Base-by-base conservation (phyloP, 2,797 vertebrate species). In the Cynodonichthys magdalenae region DNA sequence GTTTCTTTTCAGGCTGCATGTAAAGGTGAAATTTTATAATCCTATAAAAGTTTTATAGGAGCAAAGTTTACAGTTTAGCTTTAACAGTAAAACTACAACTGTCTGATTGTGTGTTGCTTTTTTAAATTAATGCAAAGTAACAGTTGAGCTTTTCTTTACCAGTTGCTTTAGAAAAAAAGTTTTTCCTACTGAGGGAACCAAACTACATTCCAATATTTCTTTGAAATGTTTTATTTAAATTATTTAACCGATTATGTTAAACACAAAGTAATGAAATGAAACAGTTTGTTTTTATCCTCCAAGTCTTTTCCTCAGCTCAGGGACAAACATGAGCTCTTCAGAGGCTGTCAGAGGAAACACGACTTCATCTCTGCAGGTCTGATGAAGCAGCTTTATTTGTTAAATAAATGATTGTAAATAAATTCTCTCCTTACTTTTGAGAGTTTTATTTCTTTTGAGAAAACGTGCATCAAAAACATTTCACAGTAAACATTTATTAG, bases 341-440 rank as follows among this genome's bases (percentile, higher is more conserved):
- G 6, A 47, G 24, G 42, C 31, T 61, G 28, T 64, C 7, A 79
- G 50, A 66, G 78, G 49, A 29, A 89, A 89, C 71, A n/a, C 49
- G 28, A 85, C 82, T 1, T 4, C 67, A 28, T 47, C 75, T 59
- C 2, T 15, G 56, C 86, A 87, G 86, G 86, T 88, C 34, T 58
- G 61, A 1, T 69, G n/a, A 52, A 56, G 1, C 9, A 11, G 34
- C 10, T 12, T 3, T 10, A 11, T 12, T 10, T 36, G 11, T 31
- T n/a, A 15, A 44, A 48, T 51, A 34, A 1, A 45, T 36, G 9
- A 28, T 8, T 27, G 31, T 44, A 45, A 11, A n/a, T 47, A 2
- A 17, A n/a, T 18, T 17, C 6, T 48, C 15, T 12, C 12, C 15
- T n/a, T 53, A 5, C 18, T 10, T 52, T 53, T 7, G 2, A 31